Evolutionary conservation across 35 echinoderm and acorn worm species (phyloP).

Genomic region (Apostichopus japonicus): DNA sequence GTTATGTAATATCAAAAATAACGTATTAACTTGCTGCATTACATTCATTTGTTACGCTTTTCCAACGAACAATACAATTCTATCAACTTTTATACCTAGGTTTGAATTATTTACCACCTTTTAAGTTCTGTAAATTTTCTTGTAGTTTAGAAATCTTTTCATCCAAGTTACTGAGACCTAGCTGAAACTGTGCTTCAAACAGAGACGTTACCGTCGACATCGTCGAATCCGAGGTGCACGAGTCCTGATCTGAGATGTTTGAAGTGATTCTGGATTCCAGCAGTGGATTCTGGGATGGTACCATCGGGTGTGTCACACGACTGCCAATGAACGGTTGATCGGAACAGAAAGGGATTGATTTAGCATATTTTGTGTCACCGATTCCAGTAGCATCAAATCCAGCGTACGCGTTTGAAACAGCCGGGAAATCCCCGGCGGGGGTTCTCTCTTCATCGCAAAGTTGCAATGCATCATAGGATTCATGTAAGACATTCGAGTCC

Average conservation of each 20-base stretch:
- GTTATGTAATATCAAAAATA: too few relatives aligned
- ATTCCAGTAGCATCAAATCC: neutral
- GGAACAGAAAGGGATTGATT: neutral
- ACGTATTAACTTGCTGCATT: too few relatives aligned
- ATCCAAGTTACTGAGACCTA: conserved; percentile 75
- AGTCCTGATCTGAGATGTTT: neutral
- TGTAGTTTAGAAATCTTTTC: conserved; percentile 78
- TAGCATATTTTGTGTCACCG: neutral
- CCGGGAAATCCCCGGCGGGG: neutral
- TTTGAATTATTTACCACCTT: neutral
- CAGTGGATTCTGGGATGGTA: neutral
- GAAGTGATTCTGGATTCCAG: neutral
- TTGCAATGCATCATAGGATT: neutral
- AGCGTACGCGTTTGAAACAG: neutral
- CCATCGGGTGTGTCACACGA: neutral
- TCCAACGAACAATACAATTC: neutral
- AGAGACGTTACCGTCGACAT: conserved; percentile 79
- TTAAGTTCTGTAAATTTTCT: conserved; percentile 43
- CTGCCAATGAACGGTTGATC: neutral
- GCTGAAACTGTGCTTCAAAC: conserved; percentile 86
- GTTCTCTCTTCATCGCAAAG: neutral
- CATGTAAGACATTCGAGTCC: neutral
- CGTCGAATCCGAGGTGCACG: conserved; percentile 65
- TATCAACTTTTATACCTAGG: neutral
- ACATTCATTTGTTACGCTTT: too few relatives aligned